Base-by-base conservation (phyloP, 2,797 vertebrate species). In the Numenius phaeopus region DNA sequence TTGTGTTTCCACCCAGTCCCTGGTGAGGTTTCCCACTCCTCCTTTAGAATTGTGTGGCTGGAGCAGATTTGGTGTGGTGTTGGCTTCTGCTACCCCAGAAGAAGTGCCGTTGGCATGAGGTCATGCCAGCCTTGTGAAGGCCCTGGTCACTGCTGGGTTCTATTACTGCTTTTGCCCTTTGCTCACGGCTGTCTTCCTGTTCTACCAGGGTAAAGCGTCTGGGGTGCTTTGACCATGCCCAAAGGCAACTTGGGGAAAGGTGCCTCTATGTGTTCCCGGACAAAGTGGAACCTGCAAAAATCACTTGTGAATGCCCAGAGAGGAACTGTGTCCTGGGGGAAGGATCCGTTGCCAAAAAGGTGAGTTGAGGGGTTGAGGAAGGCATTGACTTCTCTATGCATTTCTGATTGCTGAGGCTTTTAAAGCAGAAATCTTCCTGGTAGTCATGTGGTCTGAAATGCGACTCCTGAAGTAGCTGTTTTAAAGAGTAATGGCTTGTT, bases 211-310 rank as follows among this genome's bases (percentile, higher is more conserved):
- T 99, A 89, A 99, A 99, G 95, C 99, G 99, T 72, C 98, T 99
- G 32, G 99, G 99, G 42, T 99, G 99, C 97, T 99, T 99, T 79
- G 99, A 99, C 98, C 99, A 99, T 98, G 99, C 99, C 83, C 99
- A 99, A 97, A 98, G 99, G 97, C 99, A 99, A 97, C 99, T 99
- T 54, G 99, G 99, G 42, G 99, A 99, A 89, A 98, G 99, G 77
- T 99, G 99, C 42, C 98, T 99, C 26, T 99, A 99, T 47, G 98
- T 99, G 75, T 99, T 99, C 97, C 99, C 99, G 2, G 99, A 99
- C 78, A 99, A 99, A 97, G 99, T 99, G 52, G 99, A 99, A 57
- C 98, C 99, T 95, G 99, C 99, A 34, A 99, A 98, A 96, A 99
- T 99, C 97, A 99, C 99, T 90, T 99, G 99, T 78, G 99, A 99